These are phyloP conservation scores for Plodia interpunctella DNA, from an alignment of 1,140 invertebrate genomes.

Conservation along the genomic window DNA sequence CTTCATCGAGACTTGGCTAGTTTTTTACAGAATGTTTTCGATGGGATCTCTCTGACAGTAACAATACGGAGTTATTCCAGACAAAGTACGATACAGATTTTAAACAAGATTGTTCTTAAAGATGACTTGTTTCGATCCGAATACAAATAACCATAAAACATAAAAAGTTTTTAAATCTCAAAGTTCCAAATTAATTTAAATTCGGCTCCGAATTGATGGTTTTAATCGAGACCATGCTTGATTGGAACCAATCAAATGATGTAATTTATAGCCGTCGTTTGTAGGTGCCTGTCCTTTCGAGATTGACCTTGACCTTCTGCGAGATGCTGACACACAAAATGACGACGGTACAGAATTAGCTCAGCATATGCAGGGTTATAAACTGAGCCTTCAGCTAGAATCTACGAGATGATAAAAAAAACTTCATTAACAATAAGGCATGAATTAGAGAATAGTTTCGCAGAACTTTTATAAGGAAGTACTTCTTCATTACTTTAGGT, in stretches of 20 bases:
- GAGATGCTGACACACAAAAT: conserved; percentile 20
- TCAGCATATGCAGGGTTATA: too few relatives aligned
- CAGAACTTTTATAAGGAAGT: too few relatives aligned
- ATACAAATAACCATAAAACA: neutral
- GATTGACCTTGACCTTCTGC: conserved; percentile 52
- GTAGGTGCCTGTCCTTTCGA: conserved; percentile 30
- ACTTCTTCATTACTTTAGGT: too few relatives aligned
- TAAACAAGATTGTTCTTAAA: neutral
- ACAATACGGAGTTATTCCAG: too few relatives aligned
- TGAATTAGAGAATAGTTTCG: too few relatives aligned
- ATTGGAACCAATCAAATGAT: conserved; percentile 69
- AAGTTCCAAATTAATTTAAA: conserved; percentile 34
- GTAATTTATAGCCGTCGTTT: conserved; percentile 56
- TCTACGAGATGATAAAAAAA: too few relatives aligned
- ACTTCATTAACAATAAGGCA: too few relatives aligned
- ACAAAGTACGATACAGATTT: too few relatives aligned
- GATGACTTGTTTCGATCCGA: neutral
- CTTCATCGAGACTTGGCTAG: too few relatives aligned
- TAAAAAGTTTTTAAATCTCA: neutral
- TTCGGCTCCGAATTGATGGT: conserved; percentile 32
- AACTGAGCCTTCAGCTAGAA: neutral
- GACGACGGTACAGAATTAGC: neutral
- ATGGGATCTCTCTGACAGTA: too few relatives aligned
- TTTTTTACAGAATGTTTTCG: too few relatives aligned
- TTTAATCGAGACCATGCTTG: conserved; percentile 59